phyloP scores from a whole-genome alignment of 2,888 invertebrate genomes.

The Cabera pusaria region DNA sequence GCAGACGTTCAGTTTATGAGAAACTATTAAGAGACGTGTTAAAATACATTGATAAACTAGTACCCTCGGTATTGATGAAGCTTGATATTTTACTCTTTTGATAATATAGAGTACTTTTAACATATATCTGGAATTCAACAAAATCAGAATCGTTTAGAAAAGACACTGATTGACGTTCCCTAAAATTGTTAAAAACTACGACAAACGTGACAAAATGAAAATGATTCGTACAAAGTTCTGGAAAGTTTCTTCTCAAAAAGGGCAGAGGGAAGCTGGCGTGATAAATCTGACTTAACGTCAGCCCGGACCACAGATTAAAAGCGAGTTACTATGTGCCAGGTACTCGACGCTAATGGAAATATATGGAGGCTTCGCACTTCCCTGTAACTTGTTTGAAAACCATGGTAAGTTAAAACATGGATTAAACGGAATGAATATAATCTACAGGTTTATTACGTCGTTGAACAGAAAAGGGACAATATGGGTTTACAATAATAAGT shows the following conservation, averaged over 20 bases:
- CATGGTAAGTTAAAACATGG: not conserved
- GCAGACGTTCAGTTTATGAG: slow-evolving; percentile 8
- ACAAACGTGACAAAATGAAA: not conserved
- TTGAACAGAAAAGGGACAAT: too few species aligned
- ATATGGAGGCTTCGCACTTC: slow-evolving; percentile 43
- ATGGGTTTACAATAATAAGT: too few species aligned
- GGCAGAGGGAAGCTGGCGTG: slow-evolving; percentile 47
- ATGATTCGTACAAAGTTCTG: slow-evolving; percentile 4
- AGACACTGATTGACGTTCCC: not conserved
- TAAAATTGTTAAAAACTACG: slow-evolving; percentile 2
- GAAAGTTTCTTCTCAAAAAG: slow-evolving; percentile 39
- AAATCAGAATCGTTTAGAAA: too few species aligned
- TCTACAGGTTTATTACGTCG: too few species aligned
- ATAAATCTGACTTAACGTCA: slow-evolving; percentile 71
- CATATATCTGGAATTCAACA: too few species aligned
- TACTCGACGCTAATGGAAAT: slow-evolving; percentile 64
- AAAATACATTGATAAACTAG: slow-evolving; percentile 5
- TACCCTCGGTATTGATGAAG: not conserved
- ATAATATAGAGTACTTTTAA: too few species aligned
- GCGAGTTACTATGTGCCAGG: slow-evolving; percentile 38
- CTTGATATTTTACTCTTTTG: too few species aligned
- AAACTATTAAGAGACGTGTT: slow-evolving; percentile 4
- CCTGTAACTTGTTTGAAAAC: slow-evolving; percentile 30
- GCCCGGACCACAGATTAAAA: slow-evolving; percentile 51
- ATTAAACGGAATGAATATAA: too few species aligned